These are phyloP conservation scores for Dromius quadrimaculatus DNA, from an alignment of 2,888 invertebrate genomes.

Conservation along the genomic window DNA sequence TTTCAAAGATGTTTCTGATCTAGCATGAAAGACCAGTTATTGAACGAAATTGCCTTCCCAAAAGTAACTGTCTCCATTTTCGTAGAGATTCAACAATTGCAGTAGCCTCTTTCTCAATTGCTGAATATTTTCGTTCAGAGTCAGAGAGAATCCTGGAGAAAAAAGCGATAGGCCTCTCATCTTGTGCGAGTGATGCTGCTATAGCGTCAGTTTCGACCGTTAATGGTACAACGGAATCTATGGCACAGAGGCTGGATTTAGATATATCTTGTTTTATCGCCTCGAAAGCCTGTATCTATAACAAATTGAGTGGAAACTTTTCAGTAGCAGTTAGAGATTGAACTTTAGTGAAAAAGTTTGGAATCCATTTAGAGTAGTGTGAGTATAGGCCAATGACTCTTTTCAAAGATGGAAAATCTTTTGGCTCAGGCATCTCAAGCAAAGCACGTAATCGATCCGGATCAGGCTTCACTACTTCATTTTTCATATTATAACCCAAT, in stretches of 20 bases:
- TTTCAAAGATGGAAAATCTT: neutral
- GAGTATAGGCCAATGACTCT: neutral
- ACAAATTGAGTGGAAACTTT: conserved; percentile 6
- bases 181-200: neutral
- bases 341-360: conserved; percentile 3
- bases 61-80: conserved; percentile 54
- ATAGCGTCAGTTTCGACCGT: conserved; percentile 17
- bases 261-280: conserved; percentile 15
- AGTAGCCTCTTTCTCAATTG: conserved; percentile 55
- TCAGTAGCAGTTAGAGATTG: neutral
- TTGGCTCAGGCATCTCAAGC: neutral
- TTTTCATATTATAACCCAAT: neutral
- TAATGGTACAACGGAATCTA: neutral
- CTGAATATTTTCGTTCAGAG: conserved; percentile 52
- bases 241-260: conserved; percentile 2
- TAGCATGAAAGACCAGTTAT: conserved; percentile 54
- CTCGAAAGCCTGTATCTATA: neutral
- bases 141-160: conserved; percentile 47
- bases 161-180: conserved; percentile 37
- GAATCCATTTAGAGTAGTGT: conserved; percentile 20
- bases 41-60: conserved; percentile 52
- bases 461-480: conserved; percentile 12
- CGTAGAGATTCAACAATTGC: conserved; percentile 55
- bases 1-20: conserved; percentile 27
- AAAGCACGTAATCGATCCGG: conserved; percentile 4